These are phyloP conservation scores for Periplaneta americana DNA, from an alignment of 1,140 invertebrate genomes.

Conservation along the genomic window DNA sequence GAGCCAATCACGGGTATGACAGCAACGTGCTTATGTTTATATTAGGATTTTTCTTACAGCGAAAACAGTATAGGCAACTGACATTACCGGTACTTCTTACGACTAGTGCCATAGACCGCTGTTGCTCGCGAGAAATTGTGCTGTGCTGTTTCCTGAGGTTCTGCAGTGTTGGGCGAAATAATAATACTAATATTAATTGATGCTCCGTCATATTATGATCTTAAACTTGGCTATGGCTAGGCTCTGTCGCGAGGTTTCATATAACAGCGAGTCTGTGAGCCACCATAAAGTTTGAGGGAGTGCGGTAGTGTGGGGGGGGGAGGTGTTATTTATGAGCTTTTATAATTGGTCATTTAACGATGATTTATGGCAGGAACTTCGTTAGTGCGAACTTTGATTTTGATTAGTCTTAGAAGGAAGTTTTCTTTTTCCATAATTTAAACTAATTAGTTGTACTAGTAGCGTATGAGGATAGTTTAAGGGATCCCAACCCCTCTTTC, in stretches of 20 bases:
- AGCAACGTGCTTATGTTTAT: too few species aligned
- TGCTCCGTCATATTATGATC: not conserved
- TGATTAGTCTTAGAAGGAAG: not conserved
- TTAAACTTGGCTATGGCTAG: not conserved
- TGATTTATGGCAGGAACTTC: not conserved
- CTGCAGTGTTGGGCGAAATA: not conserved
- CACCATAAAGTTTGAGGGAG: not conserved
- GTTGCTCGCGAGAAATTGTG: not conserved
- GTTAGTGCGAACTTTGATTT: not conserved
- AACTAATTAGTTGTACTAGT: not conserved
- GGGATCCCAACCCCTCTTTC: too few species aligned
- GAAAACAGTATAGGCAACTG: too few species aligned
- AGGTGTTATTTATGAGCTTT: not conserved
- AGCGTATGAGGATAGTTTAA: too few species aligned
- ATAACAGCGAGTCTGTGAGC: not conserved
- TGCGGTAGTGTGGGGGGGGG: too few species aligned
- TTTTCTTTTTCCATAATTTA: not conserved
- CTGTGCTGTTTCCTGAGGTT: not conserved
- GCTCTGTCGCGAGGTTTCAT: not conserved
- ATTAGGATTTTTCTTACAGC: too few species aligned
- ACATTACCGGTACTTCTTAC: too few species aligned
- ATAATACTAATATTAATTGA: not conserved
- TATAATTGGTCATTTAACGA: not conserved
- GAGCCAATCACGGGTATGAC: too few species aligned
- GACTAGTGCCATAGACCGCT: not conserved